phyloP scores from a whole-genome alignment of 2,797 vertebrate genomes.

The Micrastur ruficollis region DNA sequence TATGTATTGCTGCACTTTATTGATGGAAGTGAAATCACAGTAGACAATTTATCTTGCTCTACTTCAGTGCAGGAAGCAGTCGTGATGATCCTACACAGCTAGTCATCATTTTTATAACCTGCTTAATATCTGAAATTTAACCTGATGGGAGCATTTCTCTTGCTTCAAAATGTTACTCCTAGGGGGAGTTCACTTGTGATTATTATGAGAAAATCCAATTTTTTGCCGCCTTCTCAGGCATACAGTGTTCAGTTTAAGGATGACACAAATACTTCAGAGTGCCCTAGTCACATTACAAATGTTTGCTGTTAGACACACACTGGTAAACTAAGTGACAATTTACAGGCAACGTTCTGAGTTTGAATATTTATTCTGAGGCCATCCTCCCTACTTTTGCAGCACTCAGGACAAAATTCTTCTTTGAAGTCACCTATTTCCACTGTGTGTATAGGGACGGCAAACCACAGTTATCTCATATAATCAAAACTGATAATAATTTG shows the following conservation, averaged over 20 bases:
- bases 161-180: not conserved
- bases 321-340: not conserved
- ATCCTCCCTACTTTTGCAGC: not conserved
- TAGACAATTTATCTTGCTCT: not conserved
- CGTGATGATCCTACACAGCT: accelerated
- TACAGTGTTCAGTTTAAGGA: not conserved
- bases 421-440: not conserved
- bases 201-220: not conserved
- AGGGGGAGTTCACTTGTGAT: not conserved
- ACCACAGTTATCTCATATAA: accelerated
- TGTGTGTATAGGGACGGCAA: accelerated
- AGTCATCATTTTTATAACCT: not conserved
- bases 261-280: not conserved
- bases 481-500: not conserved
- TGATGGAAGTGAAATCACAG: not conserved
- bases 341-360: accelerated
- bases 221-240: not conserved
- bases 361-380: not conserved
- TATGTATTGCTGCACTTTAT: not conserved
- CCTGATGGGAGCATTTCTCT: not conserved
- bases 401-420: not conserved
- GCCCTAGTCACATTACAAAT: not conserved
- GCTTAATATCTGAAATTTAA: not conserved
- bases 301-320: not conserved
- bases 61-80: not conserved